Evolutionary conservation across 2,888 invertebrate genomes (phyloP).

Genomic region (Dicyrtomina minuta): DNA sequence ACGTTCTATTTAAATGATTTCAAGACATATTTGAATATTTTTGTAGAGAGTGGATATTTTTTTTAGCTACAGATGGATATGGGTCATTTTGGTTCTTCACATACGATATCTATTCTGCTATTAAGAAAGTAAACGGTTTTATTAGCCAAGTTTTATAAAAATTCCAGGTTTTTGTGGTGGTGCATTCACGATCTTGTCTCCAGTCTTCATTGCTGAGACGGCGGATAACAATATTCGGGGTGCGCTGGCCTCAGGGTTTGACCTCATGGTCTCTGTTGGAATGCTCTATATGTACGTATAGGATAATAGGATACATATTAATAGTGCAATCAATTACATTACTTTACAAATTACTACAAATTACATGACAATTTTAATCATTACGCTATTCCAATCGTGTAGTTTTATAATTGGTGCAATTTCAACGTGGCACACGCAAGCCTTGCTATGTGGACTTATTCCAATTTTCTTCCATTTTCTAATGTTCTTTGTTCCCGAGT

Average conservation of each 20-base stretch:
- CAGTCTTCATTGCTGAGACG: constrained; percentile 59
- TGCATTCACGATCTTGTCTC: constrained; percentile 57
- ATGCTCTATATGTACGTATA: constrained; percentile 50
- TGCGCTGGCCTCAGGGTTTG: constrained; percentile 57
- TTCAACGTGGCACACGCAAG: constrained; percentile 42
- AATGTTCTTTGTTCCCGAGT: constrained; percentile 43
- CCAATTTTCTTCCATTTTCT: constrained; percentile 43
- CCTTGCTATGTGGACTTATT: constrained; percentile 42
- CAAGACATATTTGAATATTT: too few species aligned
- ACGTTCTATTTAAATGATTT: too few species aligned
- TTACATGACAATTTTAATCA: background rate
- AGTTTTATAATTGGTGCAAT: constrained; percentile 9
- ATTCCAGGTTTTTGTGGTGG: constrained; percentile 56
- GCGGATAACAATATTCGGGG: constrained; percentile 58
- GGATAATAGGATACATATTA: background rate
- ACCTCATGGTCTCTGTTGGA: constrained; percentile 53
- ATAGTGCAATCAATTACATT: background rate
- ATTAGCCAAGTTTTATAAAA: too few species aligned
- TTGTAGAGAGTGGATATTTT: too few species aligned
- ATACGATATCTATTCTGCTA: too few species aligned
- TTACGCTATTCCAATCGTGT: background rate
- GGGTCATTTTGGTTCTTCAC: too few species aligned
- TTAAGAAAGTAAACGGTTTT: too few species aligned
- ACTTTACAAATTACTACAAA: too few species aligned
- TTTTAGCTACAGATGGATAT: too few species aligned